Evolutionary conservation across 2,888 invertebrate species (phyloP).

Genomic region (Scaptomyza tumidula): DNA sequence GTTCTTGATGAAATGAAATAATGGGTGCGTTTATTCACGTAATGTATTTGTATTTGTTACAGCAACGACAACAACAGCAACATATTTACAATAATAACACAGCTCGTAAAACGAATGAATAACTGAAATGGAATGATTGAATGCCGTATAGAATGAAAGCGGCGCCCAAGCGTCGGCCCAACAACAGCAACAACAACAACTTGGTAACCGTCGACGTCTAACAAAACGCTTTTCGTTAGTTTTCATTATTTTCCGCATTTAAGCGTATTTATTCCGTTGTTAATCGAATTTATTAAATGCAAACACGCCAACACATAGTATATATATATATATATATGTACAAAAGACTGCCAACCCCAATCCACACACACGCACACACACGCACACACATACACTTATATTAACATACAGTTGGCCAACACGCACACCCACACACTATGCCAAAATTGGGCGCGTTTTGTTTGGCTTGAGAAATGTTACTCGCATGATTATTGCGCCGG

Average conservation of each 20-base stretch:
- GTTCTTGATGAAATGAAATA: constrained; percentile 82
- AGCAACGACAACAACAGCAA: constrained; percentile 48
- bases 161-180: constrained; percentile 59
- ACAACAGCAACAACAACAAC: constrained; percentile 13
- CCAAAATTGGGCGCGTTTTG: constrained; percentile 69
- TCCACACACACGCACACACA: constrained; percentile 22
- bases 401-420: constrained; percentile 30
- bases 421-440: constrained; percentile 60
- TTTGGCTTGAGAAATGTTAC: constrained; percentile 73
- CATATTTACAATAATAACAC: constrained; percentile 81
- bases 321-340: constrained; percentile 14
- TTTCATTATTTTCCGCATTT: constrained; percentile 81
- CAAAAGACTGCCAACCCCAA: constrained; percentile 31
- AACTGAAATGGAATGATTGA: constrained; percentile 77
- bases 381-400: constrained; percentile 25
- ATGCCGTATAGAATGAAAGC: constrained; percentile 76
- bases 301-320: constrained; percentile 76
- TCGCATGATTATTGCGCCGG: constrained; percentile 70
- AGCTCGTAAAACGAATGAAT: constrained; percentile 79
- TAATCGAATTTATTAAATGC: constrained; percentile 83
- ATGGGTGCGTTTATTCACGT: constrained; percentile 83
- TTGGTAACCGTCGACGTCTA: constrained; percentile 52
- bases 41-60: constrained; percentile 81
- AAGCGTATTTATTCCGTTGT: constrained; percentile 82
- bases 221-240: constrained; percentile 81